These are phyloP conservation scores for Fopius arisanus DNA, from an alignment of 1,140 invertebrate genomes.

Conservation along the genomic window DNA sequence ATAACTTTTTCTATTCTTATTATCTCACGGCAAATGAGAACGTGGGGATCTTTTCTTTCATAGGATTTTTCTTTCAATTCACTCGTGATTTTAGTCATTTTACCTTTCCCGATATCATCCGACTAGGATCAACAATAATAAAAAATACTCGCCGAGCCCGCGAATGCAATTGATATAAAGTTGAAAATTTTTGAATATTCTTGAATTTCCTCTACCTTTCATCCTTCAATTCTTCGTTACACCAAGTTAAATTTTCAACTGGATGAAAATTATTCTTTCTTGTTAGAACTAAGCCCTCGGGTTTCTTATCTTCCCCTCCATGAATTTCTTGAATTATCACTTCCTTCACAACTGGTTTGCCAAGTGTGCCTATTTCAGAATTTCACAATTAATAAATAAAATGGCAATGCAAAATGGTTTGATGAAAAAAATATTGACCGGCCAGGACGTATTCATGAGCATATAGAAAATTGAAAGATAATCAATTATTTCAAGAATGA, in stretches of 20 bases:
- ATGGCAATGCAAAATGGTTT: too few species aligned
- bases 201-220: not conserved
- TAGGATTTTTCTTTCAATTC: not conserved
- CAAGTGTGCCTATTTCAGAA: too few species aligned
- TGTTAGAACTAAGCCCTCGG: not conserved
- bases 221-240: not conserved
- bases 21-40: slow-evolving; percentile 48
- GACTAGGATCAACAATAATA: not conserved
- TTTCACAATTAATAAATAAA: not conserved
- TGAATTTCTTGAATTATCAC: not conserved
- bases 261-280: not conserved
- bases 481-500: too few species aligned
- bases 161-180: too few species aligned
- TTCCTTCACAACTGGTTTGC: not conserved
- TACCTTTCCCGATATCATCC: not conserved
- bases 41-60: slow-evolving; percentile 48
- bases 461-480: too few species aligned
- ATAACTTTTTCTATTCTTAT: slow-evolving; percentile 40
- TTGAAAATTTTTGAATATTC: too few species aligned
- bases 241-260: not conserved
- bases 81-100: not conserved
- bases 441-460: too few species aligned
- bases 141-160: too few species aligned
- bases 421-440: too few species aligned
- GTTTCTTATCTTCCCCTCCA: not conserved